These are phyloP conservation scores for Pagrus major DNA, from an alignment of 2,113 vertebrate genomes.

Conservation along the genomic window DNA sequence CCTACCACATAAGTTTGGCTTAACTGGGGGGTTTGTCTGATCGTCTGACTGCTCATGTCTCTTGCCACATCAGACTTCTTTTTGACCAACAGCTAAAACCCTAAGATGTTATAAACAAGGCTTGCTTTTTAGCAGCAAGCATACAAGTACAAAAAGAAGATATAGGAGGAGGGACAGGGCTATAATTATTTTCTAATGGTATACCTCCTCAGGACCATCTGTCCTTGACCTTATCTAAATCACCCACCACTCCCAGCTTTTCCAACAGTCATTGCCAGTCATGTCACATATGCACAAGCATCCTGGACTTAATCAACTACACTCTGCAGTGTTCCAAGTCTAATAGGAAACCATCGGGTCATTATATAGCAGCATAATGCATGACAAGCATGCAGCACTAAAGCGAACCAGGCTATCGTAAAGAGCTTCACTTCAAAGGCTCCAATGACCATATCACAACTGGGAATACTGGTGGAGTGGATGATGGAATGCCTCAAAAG, in stretches of 20 bases:
- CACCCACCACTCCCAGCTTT: not conserved
- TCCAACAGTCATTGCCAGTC: not conserved
- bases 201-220: not conserved
- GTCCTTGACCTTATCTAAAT: not conserved
- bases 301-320: slow-evolving; percentile 5
- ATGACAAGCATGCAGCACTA: not conserved
- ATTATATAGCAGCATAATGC: slow-evolving; percentile 30
- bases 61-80: not conserved
- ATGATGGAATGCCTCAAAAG: slow-evolving; percentile 15
- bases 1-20: not conserved
- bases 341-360: not conserved
- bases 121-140: not conserved
- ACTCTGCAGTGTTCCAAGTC: slow-evolving; percentile 1
- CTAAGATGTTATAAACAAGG: not conserved
- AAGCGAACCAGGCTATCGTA: slow-evolving; percentile 8
- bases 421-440: slow-evolving; percentile 55
- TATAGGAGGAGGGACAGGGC: not conserved
- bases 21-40: not conserved
- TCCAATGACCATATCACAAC: slow-evolving; percentile 25
- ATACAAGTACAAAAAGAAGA: not conserved
- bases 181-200: not conserved
- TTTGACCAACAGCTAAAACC: too few relatives aligned
- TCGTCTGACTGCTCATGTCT: not conserved
- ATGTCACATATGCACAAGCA: not conserved
- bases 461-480: slow-evolving; percentile 29